phyloP scores from a whole-genome alignment of 2,113 vertebrate genomes.

The Hyperopisus bebe region DNA sequence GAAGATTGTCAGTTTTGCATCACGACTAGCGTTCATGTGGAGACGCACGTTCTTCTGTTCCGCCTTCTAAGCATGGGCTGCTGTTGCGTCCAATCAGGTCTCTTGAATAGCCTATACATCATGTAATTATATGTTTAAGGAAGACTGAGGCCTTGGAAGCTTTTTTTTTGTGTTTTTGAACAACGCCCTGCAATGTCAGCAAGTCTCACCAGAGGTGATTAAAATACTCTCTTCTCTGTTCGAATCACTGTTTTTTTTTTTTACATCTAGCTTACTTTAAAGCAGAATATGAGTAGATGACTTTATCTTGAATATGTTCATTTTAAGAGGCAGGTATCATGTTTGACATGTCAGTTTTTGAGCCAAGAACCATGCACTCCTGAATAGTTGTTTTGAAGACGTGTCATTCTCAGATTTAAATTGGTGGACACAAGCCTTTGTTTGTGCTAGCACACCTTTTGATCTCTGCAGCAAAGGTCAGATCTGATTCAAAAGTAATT shows the following conservation, averaged over 20 bases:
- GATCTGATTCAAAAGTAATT: background rate
- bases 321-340: background rate
- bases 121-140: slow-evolving; percentile 35
- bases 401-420: background rate
- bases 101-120: slow-evolving; percentile 10
- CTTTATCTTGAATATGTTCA: background rate
- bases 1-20: background rate
- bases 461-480: background rate
- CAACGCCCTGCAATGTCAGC: slow-evolving; percentile 29
- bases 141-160: background rate
- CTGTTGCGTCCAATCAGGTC: background rate
- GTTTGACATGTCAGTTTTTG: background rate
- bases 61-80: background rate
- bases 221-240: background rate
- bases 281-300: background rate
- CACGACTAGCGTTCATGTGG: background rate
- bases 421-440: background rate
- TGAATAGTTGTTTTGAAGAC: background rate
- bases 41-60: background rate
- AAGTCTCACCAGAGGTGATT: background rate
- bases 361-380: background rate
- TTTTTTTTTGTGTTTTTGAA: slow-evolving; percentile 31
- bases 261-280: background rate
- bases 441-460: background rate
- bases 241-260: background rate